Evolutionary conservation across 2,888 invertebrate species (phyloP), one percentile per base, ranked within the genome.

Genomic region (Cistogaster globosa): DNA sequence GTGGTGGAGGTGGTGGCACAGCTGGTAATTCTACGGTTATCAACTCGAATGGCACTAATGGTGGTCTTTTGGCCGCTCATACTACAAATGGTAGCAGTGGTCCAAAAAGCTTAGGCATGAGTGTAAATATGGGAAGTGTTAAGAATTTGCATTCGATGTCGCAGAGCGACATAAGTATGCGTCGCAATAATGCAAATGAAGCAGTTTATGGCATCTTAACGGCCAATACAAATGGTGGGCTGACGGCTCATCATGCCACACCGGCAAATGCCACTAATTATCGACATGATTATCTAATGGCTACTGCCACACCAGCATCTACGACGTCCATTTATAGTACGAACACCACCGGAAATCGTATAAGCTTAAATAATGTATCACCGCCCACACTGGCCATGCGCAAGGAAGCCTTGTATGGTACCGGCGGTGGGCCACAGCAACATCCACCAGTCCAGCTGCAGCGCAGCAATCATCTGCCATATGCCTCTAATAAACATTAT

Each of bases 121-220:
- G 87, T 71, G 78, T 88, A 22, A 89, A 90, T 86, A 88, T 91
- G 88, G 91, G 90, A 26, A 91, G 91, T 87, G 89, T 90, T 84
- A 90, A 90, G 86, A 92, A 92, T 84, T 87, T 92, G 72, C 92
- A 91, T 87, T 90, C 91, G 57, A 90, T 92, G 90, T 91, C 92
- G 53, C 92, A 92, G 82, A 92, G 89, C 88, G 92, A 92, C 71
- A 89, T 92, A 32, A 90, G 90, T 72, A 89, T 89, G 65, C 91
- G 92, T 5, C 89, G 89, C 48, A 88, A 83, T 67, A 86, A 86
- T 69, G 87, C 86, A 51, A 84, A 78, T 57, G 86, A 86, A 67
- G 77, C 86, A 11, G 86, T 87, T 5, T 87, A 87, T 62, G 86
- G 87, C 62, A 86, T 87, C 57, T 68, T 87, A 38, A 84, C 65